Percentiles rank a stretch among this genome's conserved stretches.
These are phyloP conservation scores for Hiodon tergisus DNA, from an alignment of 2,113 vertebrate species.

Conservation along the genomic window DNA sequence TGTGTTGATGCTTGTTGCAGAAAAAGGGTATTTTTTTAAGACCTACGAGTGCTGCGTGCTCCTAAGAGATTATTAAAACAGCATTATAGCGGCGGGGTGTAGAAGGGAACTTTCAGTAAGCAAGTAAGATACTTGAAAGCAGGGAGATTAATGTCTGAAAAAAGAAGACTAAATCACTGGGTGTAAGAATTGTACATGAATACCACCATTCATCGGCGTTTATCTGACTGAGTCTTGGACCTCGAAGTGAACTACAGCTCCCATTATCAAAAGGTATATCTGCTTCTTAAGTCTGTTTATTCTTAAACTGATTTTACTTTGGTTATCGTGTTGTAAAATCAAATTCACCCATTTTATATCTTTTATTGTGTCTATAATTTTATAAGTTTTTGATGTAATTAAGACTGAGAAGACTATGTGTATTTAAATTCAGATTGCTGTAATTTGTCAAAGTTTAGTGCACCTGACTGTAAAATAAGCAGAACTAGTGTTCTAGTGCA, in stretches of 20 bases:
- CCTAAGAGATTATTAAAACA: constrained; percentile 37
- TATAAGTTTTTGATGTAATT: neutral
- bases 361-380: neutral
- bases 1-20: constrained; percentile 47
- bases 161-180: constrained; percentile 14
- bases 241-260: constrained; percentile 8
- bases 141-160: constrained; percentile 27
- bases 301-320: neutral
- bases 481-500: too few relatives aligned
- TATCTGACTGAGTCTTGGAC: constrained; percentile 18
- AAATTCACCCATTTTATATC: neutral
- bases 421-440: neutral
- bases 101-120: constrained; percentile 29
- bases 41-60: constrained; percentile 39
- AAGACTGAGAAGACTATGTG: too few relatives aligned
- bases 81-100: constrained; percentile 31
- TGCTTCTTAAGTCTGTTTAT: neutral
- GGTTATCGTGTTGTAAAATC: neutral
- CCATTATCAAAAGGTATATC: constrained; percentile 16
- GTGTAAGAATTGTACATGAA: neutral
- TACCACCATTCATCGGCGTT: constrained; percentile 9
- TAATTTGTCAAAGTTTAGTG: neutral
- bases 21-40: constrained; percentile 53
- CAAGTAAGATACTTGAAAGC: constrained; percentile 21
- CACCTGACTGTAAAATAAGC: too few relatives aligned